Percentiles rank a stretch among this genome's conserved stretches.
Conservation (phyloP, 2,113 vertebrate species). For the Corvus moneduloides region DNA sequence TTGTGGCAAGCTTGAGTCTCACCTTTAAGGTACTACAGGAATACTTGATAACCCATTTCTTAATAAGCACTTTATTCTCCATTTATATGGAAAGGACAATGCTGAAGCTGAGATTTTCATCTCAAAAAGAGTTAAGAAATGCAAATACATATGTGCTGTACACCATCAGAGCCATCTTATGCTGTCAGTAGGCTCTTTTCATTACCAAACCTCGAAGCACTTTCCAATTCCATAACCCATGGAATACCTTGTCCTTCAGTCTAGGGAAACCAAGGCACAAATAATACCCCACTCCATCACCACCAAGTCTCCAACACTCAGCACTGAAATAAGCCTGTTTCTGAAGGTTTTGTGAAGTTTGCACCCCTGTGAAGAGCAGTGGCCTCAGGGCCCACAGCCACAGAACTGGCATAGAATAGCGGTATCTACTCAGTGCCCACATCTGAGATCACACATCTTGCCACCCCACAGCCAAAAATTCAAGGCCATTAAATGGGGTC, state of each 20-base stretch:
- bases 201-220: neutral
- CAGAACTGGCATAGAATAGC: neutral
- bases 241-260: neutral
- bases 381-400: neutral
- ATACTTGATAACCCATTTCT: neutral
- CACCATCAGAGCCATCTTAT: neutral
- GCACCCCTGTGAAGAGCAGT: neutral
- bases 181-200: neutral
- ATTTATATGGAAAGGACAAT: neutral
- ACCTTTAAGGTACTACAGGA: neutral
- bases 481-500: neutral
- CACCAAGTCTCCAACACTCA: accelerated
- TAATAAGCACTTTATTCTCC: neutral
- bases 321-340: neutral
- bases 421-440: neutral
- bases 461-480: neutral
- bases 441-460: neutral
- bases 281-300: neutral
- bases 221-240: neutral
- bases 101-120: neutral
- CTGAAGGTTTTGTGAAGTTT: neutral
- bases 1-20: neutral
- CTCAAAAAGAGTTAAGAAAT: neutral
- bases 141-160: neutral
- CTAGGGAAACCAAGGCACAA: neutral